Percentiles rank a stretch among this genome's conserved stretches.
Conservation (phyloP, 2,113 vertebrate species). For the Trichomycterus rosablanca region DNA sequence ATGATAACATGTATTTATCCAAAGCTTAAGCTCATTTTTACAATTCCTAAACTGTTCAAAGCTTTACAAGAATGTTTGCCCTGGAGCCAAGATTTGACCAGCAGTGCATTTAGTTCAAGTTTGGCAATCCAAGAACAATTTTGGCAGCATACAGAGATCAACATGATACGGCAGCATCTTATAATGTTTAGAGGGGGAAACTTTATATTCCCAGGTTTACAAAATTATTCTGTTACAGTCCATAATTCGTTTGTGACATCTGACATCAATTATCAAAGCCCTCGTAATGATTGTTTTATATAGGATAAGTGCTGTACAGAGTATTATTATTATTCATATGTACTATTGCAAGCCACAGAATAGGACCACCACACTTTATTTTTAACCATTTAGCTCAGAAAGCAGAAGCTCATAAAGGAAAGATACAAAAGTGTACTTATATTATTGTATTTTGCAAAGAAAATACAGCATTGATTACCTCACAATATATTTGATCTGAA, state of each 20-base stretch:
- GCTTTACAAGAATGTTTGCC: no score
- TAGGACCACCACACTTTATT: background rate
- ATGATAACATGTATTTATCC: constrained; percentile 14
- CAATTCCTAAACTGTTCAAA: constrained; percentile 4
- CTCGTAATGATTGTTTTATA: constrained; percentile 39
- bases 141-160: constrained; percentile 9
- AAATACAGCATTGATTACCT: constrained; percentile 20
- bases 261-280: constrained; percentile 36
- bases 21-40: background rate
- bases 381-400: constrained; percentile 17
- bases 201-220: no score
- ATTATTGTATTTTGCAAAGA: constrained; percentile 27
- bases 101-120: no score
- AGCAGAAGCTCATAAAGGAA: constrained; percentile 23
- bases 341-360: constrained; percentile 24
- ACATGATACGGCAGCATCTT: constrained; percentile 8
- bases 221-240: no score
- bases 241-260: constrained; percentile 18
- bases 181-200: no score
- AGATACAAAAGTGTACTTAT: no score
- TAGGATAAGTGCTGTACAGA: constrained; percentile 38
- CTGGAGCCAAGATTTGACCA: no score
- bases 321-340: constrained; percentile 16
- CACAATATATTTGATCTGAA: constrained; percentile 22
- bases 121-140: constrained; percentile 12